Evolutionary conservation across 2,888 invertebrate genomes (phyloP).

Genomic region (Tetanocera ferruginea): DNA sequence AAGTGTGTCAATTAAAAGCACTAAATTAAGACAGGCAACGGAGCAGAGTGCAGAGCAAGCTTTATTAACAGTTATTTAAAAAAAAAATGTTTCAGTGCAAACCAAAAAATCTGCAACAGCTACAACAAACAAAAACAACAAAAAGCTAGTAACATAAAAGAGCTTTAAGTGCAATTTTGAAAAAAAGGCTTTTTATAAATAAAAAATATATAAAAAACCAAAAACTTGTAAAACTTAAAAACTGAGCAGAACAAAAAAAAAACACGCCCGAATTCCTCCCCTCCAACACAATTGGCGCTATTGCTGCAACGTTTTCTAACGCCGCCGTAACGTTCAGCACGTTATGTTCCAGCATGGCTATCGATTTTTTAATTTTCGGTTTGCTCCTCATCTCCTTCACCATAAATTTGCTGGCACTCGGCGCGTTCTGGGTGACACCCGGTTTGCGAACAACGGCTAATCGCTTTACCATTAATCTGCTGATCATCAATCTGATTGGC

Average conservation of each 20-base stretch:
- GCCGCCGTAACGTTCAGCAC: background rate
- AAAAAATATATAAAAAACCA: constrained; percentile 29
- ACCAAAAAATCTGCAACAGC: no score
- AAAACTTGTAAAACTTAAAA: background rate
- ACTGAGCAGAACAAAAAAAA: background rate
- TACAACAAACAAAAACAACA: background rate
- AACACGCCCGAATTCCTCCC: background rate
- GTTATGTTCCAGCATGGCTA: constrained; percentile 61
- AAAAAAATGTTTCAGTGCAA: no score
- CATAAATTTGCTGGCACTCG: constrained; percentile 69
- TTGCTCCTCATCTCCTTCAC: constrained; percentile 69
- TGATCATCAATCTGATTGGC: constrained; percentile 68
- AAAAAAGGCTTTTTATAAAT: no score
- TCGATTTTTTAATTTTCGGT: constrained; percentile 69
- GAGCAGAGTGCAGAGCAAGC: no score
- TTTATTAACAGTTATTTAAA: no score
- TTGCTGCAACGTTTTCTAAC: background rate
- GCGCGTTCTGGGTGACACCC: constrained; percentile 70
- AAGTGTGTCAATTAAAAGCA: no score
- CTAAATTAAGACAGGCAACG: no score
- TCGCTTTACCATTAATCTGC: constrained; percentile 69
- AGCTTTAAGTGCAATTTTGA: no score
- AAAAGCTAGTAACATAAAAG: background rate
- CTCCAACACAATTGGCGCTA: background rate
- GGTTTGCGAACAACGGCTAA: constrained; percentile 70